Evolutionary conservation across 2,888 invertebrate species (phyloP).

Genomic region (Cremastobaeus sp.): DNA sequence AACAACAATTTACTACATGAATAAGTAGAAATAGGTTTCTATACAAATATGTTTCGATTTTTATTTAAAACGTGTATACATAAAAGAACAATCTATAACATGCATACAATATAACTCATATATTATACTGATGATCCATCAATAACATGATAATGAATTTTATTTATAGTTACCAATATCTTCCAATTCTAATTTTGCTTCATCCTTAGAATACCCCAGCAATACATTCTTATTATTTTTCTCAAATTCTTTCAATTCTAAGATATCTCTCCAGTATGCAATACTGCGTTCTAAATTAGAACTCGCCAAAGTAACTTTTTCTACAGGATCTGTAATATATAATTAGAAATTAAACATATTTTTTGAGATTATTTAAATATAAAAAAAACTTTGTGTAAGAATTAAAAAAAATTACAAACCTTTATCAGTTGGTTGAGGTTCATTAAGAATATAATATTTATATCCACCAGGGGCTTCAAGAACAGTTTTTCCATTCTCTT

Average conservation of each 20-base stretch:
- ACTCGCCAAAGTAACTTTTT: constrained; percentile 88
- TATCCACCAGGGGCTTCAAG: constrained; percentile 95
- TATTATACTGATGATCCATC: too few species aligned
- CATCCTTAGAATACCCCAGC: constrained; percentile 85
- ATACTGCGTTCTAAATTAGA: constrained; percentile 87
- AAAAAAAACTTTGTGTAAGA: background rate
- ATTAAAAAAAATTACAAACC: constrained; percentile 17
- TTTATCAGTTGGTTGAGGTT: constrained; percentile 81
- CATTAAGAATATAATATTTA: constrained; percentile 88
- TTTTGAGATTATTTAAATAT: background rate
- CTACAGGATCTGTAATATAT: constrained; percentile 84
- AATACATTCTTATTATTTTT: constrained; percentile 82
- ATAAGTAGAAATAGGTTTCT: too few species aligned
- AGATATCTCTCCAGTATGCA: constrained; percentile 90
- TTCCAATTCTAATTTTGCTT: constrained; percentile 88
- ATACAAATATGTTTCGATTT: too few species aligned
- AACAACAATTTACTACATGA: constrained; percentile 34
- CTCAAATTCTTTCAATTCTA: constrained; percentile 86
- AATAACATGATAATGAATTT: too few species aligned
- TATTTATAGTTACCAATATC: constrained; percentile 86
- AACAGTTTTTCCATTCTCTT: constrained; percentile 82
- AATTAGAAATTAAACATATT: constrained; percentile 11
- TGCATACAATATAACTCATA: too few species aligned
- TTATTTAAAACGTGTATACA: constrained; percentile 2
- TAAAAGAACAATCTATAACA: too few species aligned